phyloP scores from a whole-genome alignment of 1,140 invertebrate species.

The Ostrea denselamellosa region DNA sequence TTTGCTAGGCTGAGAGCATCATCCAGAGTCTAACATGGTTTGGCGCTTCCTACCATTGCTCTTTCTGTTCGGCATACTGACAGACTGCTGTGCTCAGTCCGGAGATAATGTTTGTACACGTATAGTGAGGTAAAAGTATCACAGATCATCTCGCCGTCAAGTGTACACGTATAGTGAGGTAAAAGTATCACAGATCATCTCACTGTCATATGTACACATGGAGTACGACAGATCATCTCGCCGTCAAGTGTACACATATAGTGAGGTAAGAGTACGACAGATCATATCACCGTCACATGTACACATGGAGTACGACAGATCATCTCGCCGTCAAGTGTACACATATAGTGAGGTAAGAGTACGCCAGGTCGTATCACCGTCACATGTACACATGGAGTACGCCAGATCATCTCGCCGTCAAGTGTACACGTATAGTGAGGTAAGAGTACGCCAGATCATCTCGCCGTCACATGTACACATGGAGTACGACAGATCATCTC shows the following conservation, averaged over 20 bases:
- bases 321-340: background rate
- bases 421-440: background rate
- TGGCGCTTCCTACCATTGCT: background rate
- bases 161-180: background rate
- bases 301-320: background rate
- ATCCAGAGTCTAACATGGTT: background rate
- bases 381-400: too few species aligned
- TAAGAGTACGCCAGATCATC: background rate
- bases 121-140: background rate
- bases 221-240: background rate
- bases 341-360: background rate
- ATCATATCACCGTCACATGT: background rate
- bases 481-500: too few species aligned
- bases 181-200: background rate
- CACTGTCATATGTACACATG: background rate
- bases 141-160: background rate
- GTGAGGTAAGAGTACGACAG: background rate
- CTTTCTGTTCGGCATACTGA: background rate
- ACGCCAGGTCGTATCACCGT: too few species aligned
- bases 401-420: background rate
- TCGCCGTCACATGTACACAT: background rate
- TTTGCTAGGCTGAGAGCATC: too few species aligned
- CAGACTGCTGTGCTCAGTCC: background rate
- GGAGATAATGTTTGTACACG: conserved; percentile 12
- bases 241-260: too few species aligned